Percentiles rank a stretch among this genome's conserved stretches.
phyloP scores from a whole-genome alignment of 2,113 vertebrate genomes.

The Hiodon tergisus region DNA sequence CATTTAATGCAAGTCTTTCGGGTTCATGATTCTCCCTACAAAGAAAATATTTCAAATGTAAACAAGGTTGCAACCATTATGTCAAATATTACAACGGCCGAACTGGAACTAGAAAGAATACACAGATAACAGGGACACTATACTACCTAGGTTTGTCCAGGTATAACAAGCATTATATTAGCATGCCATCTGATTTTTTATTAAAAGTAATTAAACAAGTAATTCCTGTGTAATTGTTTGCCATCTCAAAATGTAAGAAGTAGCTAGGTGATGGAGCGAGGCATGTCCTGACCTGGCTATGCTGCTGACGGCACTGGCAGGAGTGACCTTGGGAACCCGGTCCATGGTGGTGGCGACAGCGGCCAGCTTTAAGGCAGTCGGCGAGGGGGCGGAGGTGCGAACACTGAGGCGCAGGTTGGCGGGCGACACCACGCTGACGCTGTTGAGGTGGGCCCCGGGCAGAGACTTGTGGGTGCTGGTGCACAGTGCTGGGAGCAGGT shows the following conservation, averaged over 20 bases:
- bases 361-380: conserved; percentile 91
- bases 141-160: too few relatives aligned
- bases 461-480: conserved; percentile 73
- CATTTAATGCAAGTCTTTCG: conserved; percentile 79
- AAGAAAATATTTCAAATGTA: background rate
- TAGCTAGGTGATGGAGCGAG: background rate
- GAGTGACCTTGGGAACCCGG: conserved; percentile 83
- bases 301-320: conserved; percentile 81
- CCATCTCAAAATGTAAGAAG: background rate
- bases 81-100: too few relatives aligned
- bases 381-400: conserved; percentile 78
- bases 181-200: too few relatives aligned
- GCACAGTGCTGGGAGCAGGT: conserved; percentile 70
- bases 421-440: conserved; percentile 78
- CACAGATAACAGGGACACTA: too few relatives aligned
- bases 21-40: conserved; percentile 81
- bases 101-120: too few relatives aligned
- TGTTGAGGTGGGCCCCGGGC: conserved; percentile 73
- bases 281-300: conserved; percentile 64
- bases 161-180: too few relatives aligned
- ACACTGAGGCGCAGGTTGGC: conserved; percentile 77
- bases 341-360: conserved; percentile 78
- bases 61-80: background rate
- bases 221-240: background rate
- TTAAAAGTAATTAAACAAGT: background rate